These are phyloP conservation scores for Drosophila bipectinata DNA, from an alignment of 1,140 invertebrate genomes.

Conservation along the genomic window DNA sequence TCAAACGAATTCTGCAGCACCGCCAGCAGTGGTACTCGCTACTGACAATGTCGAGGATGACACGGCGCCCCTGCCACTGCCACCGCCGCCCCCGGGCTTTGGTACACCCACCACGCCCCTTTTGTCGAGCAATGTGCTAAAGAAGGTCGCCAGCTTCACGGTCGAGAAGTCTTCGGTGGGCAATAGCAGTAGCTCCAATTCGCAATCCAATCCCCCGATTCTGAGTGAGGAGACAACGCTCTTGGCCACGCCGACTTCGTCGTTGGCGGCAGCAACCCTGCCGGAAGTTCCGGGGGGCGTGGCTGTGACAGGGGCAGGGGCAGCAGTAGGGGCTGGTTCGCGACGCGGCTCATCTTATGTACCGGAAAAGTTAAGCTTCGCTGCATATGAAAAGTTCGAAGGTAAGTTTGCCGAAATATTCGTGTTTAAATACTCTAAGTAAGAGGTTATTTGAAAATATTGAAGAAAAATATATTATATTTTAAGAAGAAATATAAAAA, in stretches of 20 bases:
- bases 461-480: background rate
- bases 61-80: conserved; percentile 38
- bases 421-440: conserved; percentile 31
- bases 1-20: conserved; percentile 50
- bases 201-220: conserved; percentile 21
- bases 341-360: conserved; percentile 88
- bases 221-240: conserved; percentile 55
- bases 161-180: conserved; percentile 86
- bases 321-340: conserved; percentile 34
- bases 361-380: conserved; percentile 93
- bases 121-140: conserved; percentile 87
- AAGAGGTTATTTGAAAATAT: background rate
- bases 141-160: conserved; percentile 93
- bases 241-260: conserved; percentile 37
- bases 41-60: conserved; percentile 55
- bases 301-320: conserved; percentile 5
- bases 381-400: conserved; percentile 94
- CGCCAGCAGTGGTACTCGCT: background rate
- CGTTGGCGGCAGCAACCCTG: conserved; percentile 49
- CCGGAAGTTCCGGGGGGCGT: conserved; percentile 21
- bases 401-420: conserved; percentile 86
- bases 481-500: no score
- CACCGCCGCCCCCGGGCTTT: conserved; percentile 59
- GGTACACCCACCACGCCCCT: conserved; percentile 84
- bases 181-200: conserved; percentile 43